Percentiles rank a stretch among this genome's conserved stretches.
phyloP scores from a whole-genome alignment of 1,140 invertebrate genomes.

The Bombus haemorrhoidalis region DNA sequence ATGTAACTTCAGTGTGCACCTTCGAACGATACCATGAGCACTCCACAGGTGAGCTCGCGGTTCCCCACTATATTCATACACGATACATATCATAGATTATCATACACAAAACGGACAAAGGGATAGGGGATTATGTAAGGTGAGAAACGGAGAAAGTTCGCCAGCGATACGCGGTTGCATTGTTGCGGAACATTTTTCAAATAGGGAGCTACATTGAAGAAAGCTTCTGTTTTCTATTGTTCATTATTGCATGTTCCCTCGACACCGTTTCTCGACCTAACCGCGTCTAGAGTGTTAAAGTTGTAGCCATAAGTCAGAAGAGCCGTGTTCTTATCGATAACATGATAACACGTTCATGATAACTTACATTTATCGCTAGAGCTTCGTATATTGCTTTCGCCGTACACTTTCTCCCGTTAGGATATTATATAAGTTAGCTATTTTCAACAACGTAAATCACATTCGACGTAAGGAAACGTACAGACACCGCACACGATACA shows the following conservation, averaged over 20 bases:
- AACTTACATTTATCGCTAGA: not conserved
- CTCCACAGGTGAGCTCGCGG: conserved; percentile 77
- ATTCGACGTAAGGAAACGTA: not conserved
- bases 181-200: not conserved
- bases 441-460: not conserved
- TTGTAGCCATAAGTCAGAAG: not conserved
- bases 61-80: not conserved
- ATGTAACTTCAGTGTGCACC: conserved; percentile 76
- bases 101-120: not conserved
- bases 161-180: not conserved
- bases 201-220: not conserved
- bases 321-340: not conserved
- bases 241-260: no score
- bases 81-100: not conserved
- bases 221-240: not conserved
- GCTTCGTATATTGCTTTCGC: conserved; percentile 8
- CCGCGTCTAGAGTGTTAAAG: not conserved
- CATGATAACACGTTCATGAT: not conserved
- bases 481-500: not conserved
- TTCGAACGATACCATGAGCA: conserved; percentile 76
- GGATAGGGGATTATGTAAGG: conserved; percentile 28
- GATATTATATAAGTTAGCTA: no score
- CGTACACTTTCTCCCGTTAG: not conserved
- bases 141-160: conserved; percentile 28
- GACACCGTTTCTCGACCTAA: accelerated